Percentiles rank a stretch among this genome's conserved stretches.
These are phyloP conservation scores for Zaprionus davidi DNA, from an alignment of 1,140 invertebrate species.

Conservation along the genomic window DNA sequence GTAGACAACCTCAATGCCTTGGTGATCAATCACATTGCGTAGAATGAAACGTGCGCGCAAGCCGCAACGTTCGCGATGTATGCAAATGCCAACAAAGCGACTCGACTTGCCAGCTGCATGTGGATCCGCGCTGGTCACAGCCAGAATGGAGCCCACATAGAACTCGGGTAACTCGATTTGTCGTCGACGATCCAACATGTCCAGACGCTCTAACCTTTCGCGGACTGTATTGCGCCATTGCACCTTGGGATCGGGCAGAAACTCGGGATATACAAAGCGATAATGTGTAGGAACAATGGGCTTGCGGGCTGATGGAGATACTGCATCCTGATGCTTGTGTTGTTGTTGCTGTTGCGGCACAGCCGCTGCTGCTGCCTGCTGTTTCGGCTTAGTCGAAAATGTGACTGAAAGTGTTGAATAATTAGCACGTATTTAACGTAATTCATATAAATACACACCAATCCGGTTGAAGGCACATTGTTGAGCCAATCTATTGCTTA, in stretches of 20 bases:
- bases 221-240: conserved; percentile 91
- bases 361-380: conserved; percentile 44
- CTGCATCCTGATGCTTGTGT: conserved; percentile 28
- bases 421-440: neutral
- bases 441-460: conserved; percentile 40
- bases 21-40: conserved; percentile 96
- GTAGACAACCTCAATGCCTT: conserved; percentile 92
- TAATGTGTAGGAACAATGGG: conserved; percentile 85
- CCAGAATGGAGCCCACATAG: conserved; percentile 97
- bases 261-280: conserved; percentile 96
- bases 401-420: conserved; percentile 60
- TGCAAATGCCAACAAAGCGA: conserved; percentile 98
- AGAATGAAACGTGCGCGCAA: conserved; percentile 93
- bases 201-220: conserved; percentile 95
- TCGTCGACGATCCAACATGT: conserved; percentile 93
- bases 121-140: conserved; percentile 95
- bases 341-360: conserved; percentile 33
- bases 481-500: conserved; percentile 43
- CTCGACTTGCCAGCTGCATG: conserved; percentile 94
- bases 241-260: conserved; percentile 94
- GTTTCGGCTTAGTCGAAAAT: conserved; percentile 74
- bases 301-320: conserved; percentile 41
- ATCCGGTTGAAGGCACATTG: conserved; percentile 57
- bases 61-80: conserved; percentile 91
- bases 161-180: conserved; percentile 97